Evolutionary conservation across 2,888 invertebrate species (phyloP).

Genomic region (Synanthedon vespiformis): DNA sequence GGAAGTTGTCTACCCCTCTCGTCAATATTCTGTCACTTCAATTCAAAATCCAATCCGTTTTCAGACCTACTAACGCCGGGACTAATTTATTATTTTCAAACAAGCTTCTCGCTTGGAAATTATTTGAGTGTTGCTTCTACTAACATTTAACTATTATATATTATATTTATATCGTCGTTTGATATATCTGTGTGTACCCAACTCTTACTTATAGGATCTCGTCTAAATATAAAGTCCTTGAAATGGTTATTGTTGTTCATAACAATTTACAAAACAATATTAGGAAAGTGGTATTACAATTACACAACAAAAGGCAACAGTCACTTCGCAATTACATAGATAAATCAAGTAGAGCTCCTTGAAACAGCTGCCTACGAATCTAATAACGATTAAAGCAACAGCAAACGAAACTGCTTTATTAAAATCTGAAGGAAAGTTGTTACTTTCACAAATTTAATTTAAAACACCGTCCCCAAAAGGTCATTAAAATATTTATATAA

Average conservation of each 20-base stretch:
- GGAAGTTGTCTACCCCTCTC: constrained; percentile 14
- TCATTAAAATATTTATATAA: neutral
- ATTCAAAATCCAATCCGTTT: constrained; percentile 29
- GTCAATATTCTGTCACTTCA: constrained; percentile 35
- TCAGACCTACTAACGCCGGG: constrained; percentile 15
- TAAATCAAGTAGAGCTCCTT: neutral
- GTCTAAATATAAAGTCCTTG: too few relatives aligned
- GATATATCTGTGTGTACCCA: neutral
- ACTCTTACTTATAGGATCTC: neutral
- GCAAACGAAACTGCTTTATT: neutral
- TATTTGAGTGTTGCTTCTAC: neutral
- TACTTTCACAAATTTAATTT: neutral
- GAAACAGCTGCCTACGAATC: neutral
- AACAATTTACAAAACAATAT: too few relatives aligned
- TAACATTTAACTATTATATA: neutral
- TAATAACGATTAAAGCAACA: neutral
- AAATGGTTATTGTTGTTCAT: too few relatives aligned
- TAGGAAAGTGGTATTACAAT: neutral
- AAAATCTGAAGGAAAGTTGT: neutral
- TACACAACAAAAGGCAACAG: neutral
- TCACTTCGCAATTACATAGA: neutral
- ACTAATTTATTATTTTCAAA: constrained; percentile 22
- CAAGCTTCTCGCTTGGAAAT: neutral
- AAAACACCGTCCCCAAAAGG: neutral
- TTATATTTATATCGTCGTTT: neutral